A percentile compares a stretch with the other conserved stretches of the same genome.
Conservation (phyloP, 2,888 invertebrate species). For the Chironomus riparius region DNA sequence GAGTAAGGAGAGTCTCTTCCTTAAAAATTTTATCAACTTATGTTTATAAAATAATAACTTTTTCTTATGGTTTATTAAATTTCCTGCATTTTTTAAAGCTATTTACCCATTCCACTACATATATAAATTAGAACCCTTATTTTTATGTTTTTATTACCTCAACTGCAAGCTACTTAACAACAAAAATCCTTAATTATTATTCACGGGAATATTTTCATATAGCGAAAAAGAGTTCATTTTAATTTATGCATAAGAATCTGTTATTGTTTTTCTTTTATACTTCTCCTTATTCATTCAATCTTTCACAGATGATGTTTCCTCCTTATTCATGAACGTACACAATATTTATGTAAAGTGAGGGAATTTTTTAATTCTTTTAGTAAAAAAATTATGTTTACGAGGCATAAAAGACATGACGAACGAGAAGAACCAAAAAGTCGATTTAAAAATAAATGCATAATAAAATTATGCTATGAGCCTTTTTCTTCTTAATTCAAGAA, state of each 20-base stretch:
- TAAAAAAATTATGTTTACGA: not conserved
- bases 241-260: not conserved
- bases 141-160: too few relatives aligned
- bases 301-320: too few relatives aligned
- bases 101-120: too few relatives aligned
- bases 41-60: too few relatives aligned
- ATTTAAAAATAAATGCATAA: not conserved
- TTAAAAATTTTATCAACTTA: too few relatives aligned
- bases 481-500: too few relatives aligned
- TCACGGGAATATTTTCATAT: not conserved
- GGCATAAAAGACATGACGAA: too few relatives aligned
- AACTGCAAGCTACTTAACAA: too few relatives aligned
- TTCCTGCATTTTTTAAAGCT: too few relatives aligned
- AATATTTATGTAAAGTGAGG: not conserved
- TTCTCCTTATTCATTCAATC: not conserved
- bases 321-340: not conserved
- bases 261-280: not conserved
- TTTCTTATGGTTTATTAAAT: too few relatives aligned
- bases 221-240: not conserved
- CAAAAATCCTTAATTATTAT: not conserved
- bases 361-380: not conserved
- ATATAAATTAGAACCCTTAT: too few relatives aligned
- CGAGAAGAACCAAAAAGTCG: not conserved
- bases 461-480: not conserved
- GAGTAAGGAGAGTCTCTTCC: too few relatives aligned